Evolutionary conservation across 2,888 invertebrate genomes (phyloP), one percentile per base, ranked within the genome.

Genomic region (Agrochola macilenta): DNA sequence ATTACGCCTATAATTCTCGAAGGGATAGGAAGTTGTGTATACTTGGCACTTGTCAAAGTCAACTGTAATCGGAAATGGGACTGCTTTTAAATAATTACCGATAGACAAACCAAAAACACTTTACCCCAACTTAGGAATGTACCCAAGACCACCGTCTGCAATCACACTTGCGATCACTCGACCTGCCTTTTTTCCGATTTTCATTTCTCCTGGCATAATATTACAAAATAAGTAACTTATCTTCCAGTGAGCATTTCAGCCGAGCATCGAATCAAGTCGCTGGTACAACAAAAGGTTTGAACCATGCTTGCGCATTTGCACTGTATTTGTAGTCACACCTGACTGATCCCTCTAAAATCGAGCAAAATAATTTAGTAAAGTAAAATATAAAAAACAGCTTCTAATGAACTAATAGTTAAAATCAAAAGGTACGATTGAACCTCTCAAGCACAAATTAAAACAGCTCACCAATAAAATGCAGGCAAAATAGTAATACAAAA

Each of bases 251-350:
- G 52, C 52, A 52, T 52, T 20, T 20, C 52, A 52, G 52, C 0
- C 52, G 52, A 20, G 52, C 52, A 20, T 52, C 52, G 52, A 52
- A 52, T 20, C 52, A 52, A 20, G 52, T 52, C 52, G 52, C 57
- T 7, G 58, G 82, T 5, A 83, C 12, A 1, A 61, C 26, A 26
- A 68, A 43, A 0, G 17, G 63, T 60, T 76, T 83, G 23, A 83
- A 83, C 82, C 82, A 83, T 4, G 63, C 74, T 12, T 60, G 54
- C 0, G 73, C 60, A 3, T 23, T 60, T 0, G 66, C 23, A 64
- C 61, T 78, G 60, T 64, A 76, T 20, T 79, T 76, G 43, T 83
- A 83, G 43, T 83, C 82, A 64, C 82, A 83, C 70, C 83, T 69
- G 23, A 65, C 71, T 7, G 46, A n/a, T 17, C 66, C 69, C n/a